Base-by-base conservation (phyloP, 2,797 vertebrate genomes). In the Typhlichthys subterraneus region DNA sequence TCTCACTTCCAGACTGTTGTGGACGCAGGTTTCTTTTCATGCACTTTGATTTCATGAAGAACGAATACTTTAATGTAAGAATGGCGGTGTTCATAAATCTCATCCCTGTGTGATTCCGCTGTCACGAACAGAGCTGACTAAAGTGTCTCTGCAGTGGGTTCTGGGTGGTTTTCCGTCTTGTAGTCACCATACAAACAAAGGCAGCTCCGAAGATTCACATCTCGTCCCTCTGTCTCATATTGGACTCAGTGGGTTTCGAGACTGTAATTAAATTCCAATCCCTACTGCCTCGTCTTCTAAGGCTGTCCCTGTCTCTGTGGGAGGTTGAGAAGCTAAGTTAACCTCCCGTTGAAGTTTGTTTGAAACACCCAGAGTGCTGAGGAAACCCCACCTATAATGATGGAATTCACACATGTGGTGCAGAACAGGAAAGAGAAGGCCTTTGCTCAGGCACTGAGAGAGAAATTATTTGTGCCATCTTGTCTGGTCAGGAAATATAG, bases 201-300 rank as follows among this genome's bases (percentile, higher is more conserved):
- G 85, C 87, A 83, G 85, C 86, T 86, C 85, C 78, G 85, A 78
- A 86, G 87, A 87, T 90, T 87, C 84, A 87, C 80, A 84, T 77
- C 86, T 89, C 90, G 89, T 90, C 88, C 82, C 83, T 86, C 82
- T 85, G 82, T 82, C 85, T 88, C 90, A 91, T 90, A 90, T 91
- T 88, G 85, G 88, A 89, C 87, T 89, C 84, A 72, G 84, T 82
- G 88, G 83, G 90, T 78, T 89, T 88, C 85, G 82, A 83, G 85
- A 88, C 87, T 89, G 86, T 90, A 90, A 91, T 90, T 91, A 92
- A 90, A 91, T 91, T 92, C 88, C 89, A 87, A 89, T 89, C 88
- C 87, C 84, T 72, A 83, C 90, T 89, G 86, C 90, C 87, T 86
- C 86, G 89, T 84, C 86, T 87, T 78, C 82, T 56, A 78, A 57